phyloP scores from a whole-genome alignment of 2,797 vertebrate species.

The Pteropus rufus region DNA sequence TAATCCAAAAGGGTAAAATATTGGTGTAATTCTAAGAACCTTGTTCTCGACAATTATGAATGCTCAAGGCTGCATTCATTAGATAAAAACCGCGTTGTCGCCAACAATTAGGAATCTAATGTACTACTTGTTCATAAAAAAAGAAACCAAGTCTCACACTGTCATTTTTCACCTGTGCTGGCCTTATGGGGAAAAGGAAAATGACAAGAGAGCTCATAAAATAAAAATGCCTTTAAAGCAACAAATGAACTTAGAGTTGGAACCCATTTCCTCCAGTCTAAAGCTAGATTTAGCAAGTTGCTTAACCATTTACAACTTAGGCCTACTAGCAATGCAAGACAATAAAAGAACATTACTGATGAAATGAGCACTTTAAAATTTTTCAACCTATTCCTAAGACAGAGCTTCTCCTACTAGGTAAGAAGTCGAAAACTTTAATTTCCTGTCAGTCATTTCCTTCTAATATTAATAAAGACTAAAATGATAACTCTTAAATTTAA shows the following conservation, averaged over 20 bases:
- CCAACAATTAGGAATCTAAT: slow-evolving; percentile 34
- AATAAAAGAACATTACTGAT: not conserved
- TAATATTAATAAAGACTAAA: slow-evolving; percentile 40
- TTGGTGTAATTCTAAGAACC: slow-evolving; percentile 45
- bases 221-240: not conserved
- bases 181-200: not conserved
- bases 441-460: slow-evolving; percentile 23
- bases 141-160: not conserved
- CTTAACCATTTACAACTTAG: not conserved
- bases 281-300: not conserved
- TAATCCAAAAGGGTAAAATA: slow-evolving; percentile 53
- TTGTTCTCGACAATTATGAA: slow-evolving; percentile 36
- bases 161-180: not conserved
- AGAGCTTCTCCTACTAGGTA: not conserved
- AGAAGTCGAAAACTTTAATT: slow-evolving; percentile 13
- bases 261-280: not conserved
- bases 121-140: not conserved
- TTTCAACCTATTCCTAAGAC: not conserved
- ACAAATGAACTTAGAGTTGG: not conserved
- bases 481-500: slow-evolving; percentile 53
- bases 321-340: not conserved
- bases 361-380: not conserved
- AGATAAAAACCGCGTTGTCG: slow-evolving; percentile 42
- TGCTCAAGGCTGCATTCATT: slow-evolving; percentile 33
- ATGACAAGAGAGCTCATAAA: not conserved